A percentile compares a stretch with the other conserved stretches of the same genome.
Conservation (phyloP, 2,888 invertebrate genomes). For the Tenthredo mesomela region DNA sequence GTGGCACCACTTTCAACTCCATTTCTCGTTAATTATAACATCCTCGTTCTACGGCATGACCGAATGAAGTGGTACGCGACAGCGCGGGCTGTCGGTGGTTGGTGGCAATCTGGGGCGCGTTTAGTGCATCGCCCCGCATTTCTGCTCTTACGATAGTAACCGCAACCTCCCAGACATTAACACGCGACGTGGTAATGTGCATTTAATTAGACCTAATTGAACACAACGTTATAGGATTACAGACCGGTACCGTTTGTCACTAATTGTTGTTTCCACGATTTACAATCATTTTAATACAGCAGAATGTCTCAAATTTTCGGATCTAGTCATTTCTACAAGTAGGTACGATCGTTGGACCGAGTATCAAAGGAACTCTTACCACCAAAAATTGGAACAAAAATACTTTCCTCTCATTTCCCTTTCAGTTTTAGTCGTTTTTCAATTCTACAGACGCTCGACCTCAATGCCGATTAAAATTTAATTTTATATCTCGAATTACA, state of each 20-base stretch:
- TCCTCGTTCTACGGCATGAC: slow-evolving; percentile 31
- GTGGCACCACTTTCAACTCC: slow-evolving; percentile 16
- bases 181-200: slow-evolving; percentile 40
- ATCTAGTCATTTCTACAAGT: no score
- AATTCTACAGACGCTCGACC: not conserved
- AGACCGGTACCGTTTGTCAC: slow-evolving; percentile 11
- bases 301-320: not conserved
- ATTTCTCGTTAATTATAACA: slow-evolving; percentile 46
- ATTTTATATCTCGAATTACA: slow-evolving; percentile 15
- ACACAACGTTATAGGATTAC: slow-evolving; percentile 53
- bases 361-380: not conserved
- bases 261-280: not conserved
- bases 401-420: not conserved
- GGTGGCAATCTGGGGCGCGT: slow-evolving; percentile 48
- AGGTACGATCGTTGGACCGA: not conserved
- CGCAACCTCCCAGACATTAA: slow-evolving; percentile 44
- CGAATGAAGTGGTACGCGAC: slow-evolving; percentile 36
- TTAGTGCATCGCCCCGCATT: slow-evolving; percentile 49
- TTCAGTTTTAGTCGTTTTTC: not conserved
- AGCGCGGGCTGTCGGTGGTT: slow-evolving; percentile 12
- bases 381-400: not conserved
- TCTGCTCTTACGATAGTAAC: slow-evolving; percentile 47
- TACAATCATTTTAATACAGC: not conserved
- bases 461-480: slow-evolving; percentile 20
- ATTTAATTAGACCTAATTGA: slow-evolving; percentile 59